phyloP scores from a whole-genome alignment of 2,797 vertebrate genomes.

The Ceryle rudis region DNA sequence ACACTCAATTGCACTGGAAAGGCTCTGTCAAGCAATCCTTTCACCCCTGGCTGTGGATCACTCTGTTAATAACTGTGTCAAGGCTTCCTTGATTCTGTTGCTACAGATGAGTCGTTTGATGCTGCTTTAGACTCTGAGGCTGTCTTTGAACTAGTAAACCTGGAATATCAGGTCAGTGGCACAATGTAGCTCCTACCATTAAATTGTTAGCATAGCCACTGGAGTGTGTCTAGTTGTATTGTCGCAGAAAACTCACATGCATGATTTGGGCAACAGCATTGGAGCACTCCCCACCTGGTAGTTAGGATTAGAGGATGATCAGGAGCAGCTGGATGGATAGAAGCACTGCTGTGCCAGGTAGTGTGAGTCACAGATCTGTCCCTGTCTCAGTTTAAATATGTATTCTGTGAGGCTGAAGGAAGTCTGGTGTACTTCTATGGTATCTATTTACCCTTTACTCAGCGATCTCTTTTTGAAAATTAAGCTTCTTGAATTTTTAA shows the following conservation, averaged over 20 bases:
- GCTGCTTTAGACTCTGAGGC: neutral
- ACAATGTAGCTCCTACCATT: neutral
- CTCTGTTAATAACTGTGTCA: constrained; percentile 2
- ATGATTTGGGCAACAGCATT: neutral
- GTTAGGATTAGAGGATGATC: neutral
- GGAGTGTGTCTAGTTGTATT: neutral
- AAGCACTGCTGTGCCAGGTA: neutral
- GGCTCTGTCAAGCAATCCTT: neutral
- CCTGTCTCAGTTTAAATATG: neutral
- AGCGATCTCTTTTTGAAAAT: neutral
- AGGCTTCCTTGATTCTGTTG: neutral
- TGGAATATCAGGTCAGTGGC: neutral
- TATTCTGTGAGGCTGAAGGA: neutral
- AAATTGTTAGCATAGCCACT: neutral
- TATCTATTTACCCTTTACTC: neutral
- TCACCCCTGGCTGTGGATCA: constrained; percentile 45
- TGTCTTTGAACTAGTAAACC: constrained; percentile 17
- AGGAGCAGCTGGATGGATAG: too few relatives aligned
- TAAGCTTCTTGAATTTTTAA: neutral
- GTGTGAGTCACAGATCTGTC: neutral
- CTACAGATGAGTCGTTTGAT: constrained; percentile 7
- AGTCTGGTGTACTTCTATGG: neutral
- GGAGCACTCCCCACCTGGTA: neutral
- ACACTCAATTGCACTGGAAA: neutral
- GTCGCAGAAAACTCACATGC: neutral